Evolutionary conservation across 2,888 invertebrate genomes (phyloP), one percentile per base, ranked within the genome.

Genomic region (Anthrax anthrax): DNA sequence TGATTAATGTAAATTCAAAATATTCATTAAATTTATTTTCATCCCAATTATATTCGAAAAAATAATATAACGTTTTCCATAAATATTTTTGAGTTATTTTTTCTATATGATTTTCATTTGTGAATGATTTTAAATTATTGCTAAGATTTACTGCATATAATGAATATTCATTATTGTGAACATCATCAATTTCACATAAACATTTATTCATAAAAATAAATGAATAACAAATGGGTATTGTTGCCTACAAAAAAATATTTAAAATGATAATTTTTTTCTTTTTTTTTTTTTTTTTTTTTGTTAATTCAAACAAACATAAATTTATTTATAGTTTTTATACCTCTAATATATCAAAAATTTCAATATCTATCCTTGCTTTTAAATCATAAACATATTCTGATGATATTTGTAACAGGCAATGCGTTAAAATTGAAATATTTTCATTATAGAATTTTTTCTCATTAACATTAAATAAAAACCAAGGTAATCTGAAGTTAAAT

Each of bases 61-160:
- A 8, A 40, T 39, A 5, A 27, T 47, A 47, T 16, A 47, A 18
- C 2, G 43, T 39, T 37, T 43, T 36, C 43, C 47, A 43, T 37
- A 38, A 36, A 18, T 37, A 14, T 9, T 23, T 32, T 16, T 40
- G 16, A n/a, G 6, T 36, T 5, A 16, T 13, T 16, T 8, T 36
- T 16, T 32, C 12, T 12, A 32, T 32, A 12, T 32, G 29, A 12
- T 32, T 12, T 12, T 12, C 13, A 32, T 12, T 12, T 1, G 3
- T 12, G 29, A 12, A 32, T 4, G 2, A 12, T 32, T 32, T 32
- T 12, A 32, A 32, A 32, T 32, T 32, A 4, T 32, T 32, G 1
- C 8, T 12, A 12, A 32, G 9, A 9, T 32, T 32, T 32, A 12
- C 12, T 32, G 12, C 29, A 32, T 32, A 12, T 12, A 12, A 32